Evolutionary conservation across 2,888 invertebrate genomes (phyloP).

Genomic region (Andrena bucephala): DNA sequence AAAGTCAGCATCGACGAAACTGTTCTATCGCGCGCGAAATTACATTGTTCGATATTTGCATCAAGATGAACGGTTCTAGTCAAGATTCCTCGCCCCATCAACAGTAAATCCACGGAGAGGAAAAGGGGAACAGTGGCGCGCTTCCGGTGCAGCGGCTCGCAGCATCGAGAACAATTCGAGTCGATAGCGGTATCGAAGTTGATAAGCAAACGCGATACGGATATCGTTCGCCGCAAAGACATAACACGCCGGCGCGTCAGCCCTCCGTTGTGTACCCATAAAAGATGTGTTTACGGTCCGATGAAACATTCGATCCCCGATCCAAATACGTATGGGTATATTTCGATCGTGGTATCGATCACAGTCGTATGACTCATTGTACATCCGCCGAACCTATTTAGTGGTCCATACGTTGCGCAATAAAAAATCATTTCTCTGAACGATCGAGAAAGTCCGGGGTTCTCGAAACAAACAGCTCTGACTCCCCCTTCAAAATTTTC

Average conservation of each 20-base stretch:
- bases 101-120: slow-evolving; percentile 23
- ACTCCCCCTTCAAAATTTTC: no score
- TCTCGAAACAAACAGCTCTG: no score
- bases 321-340: neutral
- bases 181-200: slow-evolving; percentile 81
- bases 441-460: no score
- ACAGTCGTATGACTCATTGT: neutral
- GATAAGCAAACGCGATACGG: slow-evolving; percentile 82
- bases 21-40: no score
- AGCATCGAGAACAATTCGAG: slow-evolving; percentile 80
- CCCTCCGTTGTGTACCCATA: slow-evolving; percentile 39
- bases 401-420: neutral
- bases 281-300: slow-evolving; percentile 62
- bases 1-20: no score
- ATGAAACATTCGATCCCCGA: slow-evolving; percentile 55
- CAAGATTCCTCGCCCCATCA: neutral
- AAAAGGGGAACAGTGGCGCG: slow-evolving; percentile 65
- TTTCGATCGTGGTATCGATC: slow-evolving; percentile 40
- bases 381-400: neutral
- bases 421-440: no score
- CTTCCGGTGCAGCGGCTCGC: slow-evolving; percentile 80
- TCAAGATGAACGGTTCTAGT: neutral
- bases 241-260: slow-evolving; percentile 73
- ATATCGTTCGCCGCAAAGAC: slow-evolving; percentile 81
- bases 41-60: neutral